Evolutionary conservation across 2,797 vertebrate species (phyloP), one percentile per base, ranked within the genome.

Genomic region (Scomberomorus guttatus): DNA sequence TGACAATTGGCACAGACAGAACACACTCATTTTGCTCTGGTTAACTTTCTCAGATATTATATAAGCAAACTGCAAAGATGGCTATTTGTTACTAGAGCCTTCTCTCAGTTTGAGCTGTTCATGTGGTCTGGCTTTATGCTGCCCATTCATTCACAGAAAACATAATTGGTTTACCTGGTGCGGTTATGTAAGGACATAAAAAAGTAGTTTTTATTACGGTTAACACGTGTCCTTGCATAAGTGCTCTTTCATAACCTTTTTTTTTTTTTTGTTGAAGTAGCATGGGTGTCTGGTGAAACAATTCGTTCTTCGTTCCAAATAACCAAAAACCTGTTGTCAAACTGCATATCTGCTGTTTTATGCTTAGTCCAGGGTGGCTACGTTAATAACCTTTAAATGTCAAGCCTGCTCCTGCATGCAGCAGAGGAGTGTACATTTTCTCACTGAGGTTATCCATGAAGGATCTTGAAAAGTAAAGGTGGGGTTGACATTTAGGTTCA

Each of bases 371-470:
- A n/a, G 34, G 13, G 22, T 44, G 11, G 34, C 6, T 13, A 3
- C 1, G 0, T 42, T 29, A 61, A 70, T 62, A 18, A 52, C 27
- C 46, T 57, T 48, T 39, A 90, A 92, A 91, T 77, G 80, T 89
- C 82, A 89, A 70, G 77, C 89, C 79, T 92, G 88, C 78, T 79
- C 29, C 61, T 75, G 83, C 92, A 77, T 57, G 88, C 48, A 44
- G 11, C 17, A 20, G 27, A n/a, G 13, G 25, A 55, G n/a, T 4
- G 1, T 24, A 24, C 5, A 18, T 58, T 70, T 63, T 71, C 54
- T 57, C 52, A 48, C 5, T 27, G 51, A 25, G 4, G 6, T 60
- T 51, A n/a, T 66, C 58, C 8, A 5, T 46, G 42, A 63, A 22
- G 17, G 29, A 48, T 64, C 13, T 2, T 22, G 7, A 74, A 58